A percentile compares a stretch with the other conserved stretches of the same genome.
Evolutionary conservation across 1,140 invertebrate genomes (phyloP).

Genomic region (Ceratosolen solmsi): DNA sequence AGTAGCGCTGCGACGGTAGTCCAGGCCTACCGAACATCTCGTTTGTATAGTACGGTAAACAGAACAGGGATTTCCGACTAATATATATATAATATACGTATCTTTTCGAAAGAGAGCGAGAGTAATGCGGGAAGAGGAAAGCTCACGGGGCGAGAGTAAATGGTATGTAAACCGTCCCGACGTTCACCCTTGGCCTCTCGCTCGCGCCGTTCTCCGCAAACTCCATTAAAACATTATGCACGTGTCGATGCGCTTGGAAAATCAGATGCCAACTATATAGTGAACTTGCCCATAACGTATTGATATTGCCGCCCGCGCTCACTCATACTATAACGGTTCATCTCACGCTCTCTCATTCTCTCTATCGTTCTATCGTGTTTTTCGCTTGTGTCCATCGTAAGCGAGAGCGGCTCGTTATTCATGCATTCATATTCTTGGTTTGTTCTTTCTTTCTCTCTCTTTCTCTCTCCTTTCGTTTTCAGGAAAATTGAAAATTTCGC

Average conservation of each 20-base stretch:
- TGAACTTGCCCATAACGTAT: slow-evolving; percentile 41
- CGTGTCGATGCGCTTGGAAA: slow-evolving; percentile 73
- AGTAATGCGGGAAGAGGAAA: slow-evolving; percentile 13
- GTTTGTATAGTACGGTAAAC: slow-evolving; percentile 46
- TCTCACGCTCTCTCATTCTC: not conserved
- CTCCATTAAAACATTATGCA: slow-evolving; percentile 75
- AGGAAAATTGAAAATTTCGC: slow-evolving; percentile 10
- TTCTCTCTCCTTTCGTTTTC: too few relatives aligned
- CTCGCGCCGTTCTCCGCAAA: slow-evolving; percentile 67
- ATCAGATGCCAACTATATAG: slow-evolving; percentile 67
- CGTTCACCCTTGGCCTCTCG: slow-evolving; percentile 65
- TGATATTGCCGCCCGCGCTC: slow-evolving; percentile 38
- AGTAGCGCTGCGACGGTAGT: slow-evolving; percentile 19
- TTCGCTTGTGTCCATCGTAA: not conserved
- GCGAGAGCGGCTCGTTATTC: slow-evolving; percentile 5
- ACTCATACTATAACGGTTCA: slow-evolving; percentile 18
- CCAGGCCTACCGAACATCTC: not conserved
- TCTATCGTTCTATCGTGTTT: not conserved
- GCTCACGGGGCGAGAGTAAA: slow-evolving; percentile 71
- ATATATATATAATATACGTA: not conserved
- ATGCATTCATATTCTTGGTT: not conserved
- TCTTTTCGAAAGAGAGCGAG: not conserved
- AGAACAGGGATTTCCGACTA: slow-evolving; percentile 16
- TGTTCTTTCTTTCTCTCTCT: too few relatives aligned
- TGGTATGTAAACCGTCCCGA: slow-evolving; percentile 73